phyloP scores from a whole-genome alignment of 2,888 invertebrate species.

The Leptarthrus brevirostris region DNA sequence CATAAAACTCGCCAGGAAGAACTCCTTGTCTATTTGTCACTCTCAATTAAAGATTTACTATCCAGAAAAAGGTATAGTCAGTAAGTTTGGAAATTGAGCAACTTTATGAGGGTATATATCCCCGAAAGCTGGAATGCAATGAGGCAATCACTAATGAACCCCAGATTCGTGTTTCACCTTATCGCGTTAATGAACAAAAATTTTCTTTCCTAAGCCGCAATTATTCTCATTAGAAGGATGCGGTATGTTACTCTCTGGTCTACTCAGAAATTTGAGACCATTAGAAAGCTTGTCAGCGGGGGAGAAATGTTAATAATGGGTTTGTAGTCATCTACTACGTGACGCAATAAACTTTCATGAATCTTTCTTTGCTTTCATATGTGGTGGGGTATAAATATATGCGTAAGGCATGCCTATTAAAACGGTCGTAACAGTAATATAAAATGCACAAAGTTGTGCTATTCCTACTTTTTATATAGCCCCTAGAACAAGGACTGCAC shows the following conservation, averaged over 20 bases:
- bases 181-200: constrained; percentile 37
- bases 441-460: not conserved
- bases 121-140: not conserved
- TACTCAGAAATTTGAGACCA: constrained; percentile 15
- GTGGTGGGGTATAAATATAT: not conserved
- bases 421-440: not conserved
- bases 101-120: not conserved
- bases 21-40: not conserved
- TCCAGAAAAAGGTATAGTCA: not conserved
- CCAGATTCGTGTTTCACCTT: constrained; percentile 41
- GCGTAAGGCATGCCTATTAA: not conserved
- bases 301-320: constrained; percentile 25
- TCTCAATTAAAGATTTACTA: not conserved
- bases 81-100: not conserved
- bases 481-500: too few species aligned
- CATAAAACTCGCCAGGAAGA: not conserved
- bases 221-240: constrained; percentile 40
- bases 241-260: not conserved
- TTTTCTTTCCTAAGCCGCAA: constrained; percentile 30
- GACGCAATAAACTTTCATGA: not conserved
- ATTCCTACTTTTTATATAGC: not conserved
- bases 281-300: not conserved
- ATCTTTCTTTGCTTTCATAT: not conserved
- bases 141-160: constrained; percentile 33
- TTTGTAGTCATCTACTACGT: constrained; percentile 22